Base-by-base conservation (phyloP, 2,113 vertebrate species). In the Tetraodon nigroviridis region DNA sequence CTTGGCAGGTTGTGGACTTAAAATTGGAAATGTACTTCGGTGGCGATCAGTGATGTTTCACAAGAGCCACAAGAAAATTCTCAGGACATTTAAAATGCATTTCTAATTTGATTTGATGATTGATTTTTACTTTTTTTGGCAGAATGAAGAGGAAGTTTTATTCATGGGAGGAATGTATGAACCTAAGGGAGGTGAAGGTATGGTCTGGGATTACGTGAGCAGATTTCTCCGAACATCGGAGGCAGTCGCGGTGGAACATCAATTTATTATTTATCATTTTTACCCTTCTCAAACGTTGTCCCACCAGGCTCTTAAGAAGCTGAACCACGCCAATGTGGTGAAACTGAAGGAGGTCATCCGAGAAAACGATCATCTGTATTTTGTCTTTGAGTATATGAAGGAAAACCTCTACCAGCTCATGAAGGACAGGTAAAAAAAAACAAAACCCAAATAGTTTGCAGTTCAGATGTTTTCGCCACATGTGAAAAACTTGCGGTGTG, bases 101-200 rank as follows among this genome's bases (percentile, higher is more conserved):
- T 56, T 24, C n/a, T 45, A 16, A 19, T 64, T 17, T 21, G 51
- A 41, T 51, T 10, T 16, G 29, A 29, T 40, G 24, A 3, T 15
- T 24, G 20, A 10, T 5, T 58, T 57, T 71, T 29, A 22, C 22
- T 40, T 56, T 80, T 20, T 73, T 64, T 64, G 10, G 44, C 61
- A 99, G 97, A 82, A 98, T 99, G 97, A 99, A 99, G 90, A 94
- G 94, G 29, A 98, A 99, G 73, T 99, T 99, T 83, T 99, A 95
- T 79, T 98, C 97, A 3, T 99, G 97, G 97, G 96, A 99, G 64
- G 96, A 99, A 81, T 98, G 97, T 67, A 98, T 99, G 92, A 98
- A 97, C 83, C 82, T 98, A 62, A 92, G 93, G 90, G 97, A 99
- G 90, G 96, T 99, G 51, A 99, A 98, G 94, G 97, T 99, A 92